Percentiles rank a stretch among this genome's conserved stretches.
phyloP scores from a whole-genome alignment of 1,140 invertebrate species.

The Atta colombica region DNA sequence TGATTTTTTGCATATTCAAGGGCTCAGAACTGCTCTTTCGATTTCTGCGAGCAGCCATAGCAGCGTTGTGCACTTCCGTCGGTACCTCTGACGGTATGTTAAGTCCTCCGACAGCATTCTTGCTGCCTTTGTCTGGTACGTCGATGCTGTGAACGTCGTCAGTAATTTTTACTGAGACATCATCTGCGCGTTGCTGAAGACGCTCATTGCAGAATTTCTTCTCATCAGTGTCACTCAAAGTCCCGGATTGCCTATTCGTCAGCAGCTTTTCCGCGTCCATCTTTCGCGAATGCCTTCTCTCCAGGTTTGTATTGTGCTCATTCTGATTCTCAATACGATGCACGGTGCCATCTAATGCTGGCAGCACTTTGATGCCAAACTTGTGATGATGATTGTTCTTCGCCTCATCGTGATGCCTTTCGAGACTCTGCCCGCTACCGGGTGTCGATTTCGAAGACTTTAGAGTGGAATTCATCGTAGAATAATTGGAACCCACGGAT shows the following conservation, averaged over 20 bases:
- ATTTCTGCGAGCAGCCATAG: conserved; percentile 89
- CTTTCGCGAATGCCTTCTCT: conserved; percentile 83
- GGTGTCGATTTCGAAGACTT: conserved; percentile 82
- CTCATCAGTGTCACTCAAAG: conserved; percentile 12
- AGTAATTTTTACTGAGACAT: conserved; percentile 25
- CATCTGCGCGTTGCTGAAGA: conserved; percentile 50
- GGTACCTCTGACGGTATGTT: conserved; percentile 87
- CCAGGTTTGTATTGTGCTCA: conserved; percentile 85
- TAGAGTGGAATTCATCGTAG: conserved; percentile 84
- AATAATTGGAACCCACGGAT: conserved; percentile 84
- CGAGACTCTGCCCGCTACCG: conserved; percentile 74
- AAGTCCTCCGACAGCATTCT: conserved; percentile 36
- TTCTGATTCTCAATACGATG: conserved; percentile 86
- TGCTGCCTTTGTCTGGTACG: conserved; percentile 66
- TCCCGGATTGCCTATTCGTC: neutral
- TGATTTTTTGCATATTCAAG: conserved; percentile 65
- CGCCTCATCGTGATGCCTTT: conserved; percentile 79
- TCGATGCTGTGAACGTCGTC: conserved; percentile 67
- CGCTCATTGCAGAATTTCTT: conserved; percentile 24
- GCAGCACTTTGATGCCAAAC: conserved; percentile 90
- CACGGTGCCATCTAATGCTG: conserved; percentile 83
- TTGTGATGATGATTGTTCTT: conserved; percentile 87
- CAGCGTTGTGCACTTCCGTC: conserved; percentile 90
- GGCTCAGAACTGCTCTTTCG: conserved; percentile 87
- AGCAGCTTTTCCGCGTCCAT: conserved; percentile 74